Evolutionary conservation across 2,113 vertebrate species (phyloP).

Genomic region (Sceloporus tristichus): DNA sequence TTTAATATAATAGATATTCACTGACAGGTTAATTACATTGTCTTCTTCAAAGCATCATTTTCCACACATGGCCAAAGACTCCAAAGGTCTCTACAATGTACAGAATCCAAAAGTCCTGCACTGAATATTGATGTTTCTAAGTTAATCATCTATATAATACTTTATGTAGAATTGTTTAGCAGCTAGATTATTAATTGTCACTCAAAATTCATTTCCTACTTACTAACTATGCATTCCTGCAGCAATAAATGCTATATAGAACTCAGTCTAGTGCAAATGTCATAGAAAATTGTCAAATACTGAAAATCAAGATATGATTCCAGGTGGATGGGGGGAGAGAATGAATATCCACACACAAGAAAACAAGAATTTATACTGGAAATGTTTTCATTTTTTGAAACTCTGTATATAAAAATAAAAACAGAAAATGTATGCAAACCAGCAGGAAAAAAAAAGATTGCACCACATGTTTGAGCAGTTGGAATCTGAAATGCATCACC

Average conservation of each 20-base stretch:
- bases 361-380: too few species aligned
- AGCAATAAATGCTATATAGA: background rate
- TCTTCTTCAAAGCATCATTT: background rate
- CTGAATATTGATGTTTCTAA: background rate
- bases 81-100: background rate
- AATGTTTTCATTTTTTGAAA: too few species aligned
- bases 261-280: too few species aligned
- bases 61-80: background rate
- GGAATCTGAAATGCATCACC: too few species aligned
- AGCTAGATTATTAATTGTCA: background rate
- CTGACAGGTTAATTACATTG: background rate
- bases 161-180: background rate
- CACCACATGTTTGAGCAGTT: too few species aligned
- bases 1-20: background rate
- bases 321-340: too few species aligned
- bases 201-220: background rate
- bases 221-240: background rate
- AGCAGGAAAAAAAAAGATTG: too few species aligned
- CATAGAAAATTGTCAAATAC: too few species aligned
- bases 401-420: too few species aligned
- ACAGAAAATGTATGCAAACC: too few species aligned
- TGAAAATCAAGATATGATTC: too few species aligned
- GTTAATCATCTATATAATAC: background rate
- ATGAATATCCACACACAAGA: too few species aligned
- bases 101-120: background rate